These are phyloP conservation scores for Nothoprocta pentlandii DNA, from an alignment of 2,113 vertebrate species.

Conservation along the genomic window DNA sequence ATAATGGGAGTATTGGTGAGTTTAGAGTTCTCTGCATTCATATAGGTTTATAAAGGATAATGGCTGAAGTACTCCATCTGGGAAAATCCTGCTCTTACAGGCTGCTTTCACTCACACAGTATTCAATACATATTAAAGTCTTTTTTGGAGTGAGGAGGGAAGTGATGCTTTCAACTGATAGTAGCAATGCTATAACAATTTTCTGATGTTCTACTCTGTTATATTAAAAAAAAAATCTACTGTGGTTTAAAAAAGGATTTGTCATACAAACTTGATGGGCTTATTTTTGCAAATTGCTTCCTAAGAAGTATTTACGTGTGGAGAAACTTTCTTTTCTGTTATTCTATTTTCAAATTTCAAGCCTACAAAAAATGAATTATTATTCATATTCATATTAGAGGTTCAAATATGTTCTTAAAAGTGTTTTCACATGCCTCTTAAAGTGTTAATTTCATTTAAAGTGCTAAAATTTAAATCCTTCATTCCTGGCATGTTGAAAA, in stretches of 20 bases:
- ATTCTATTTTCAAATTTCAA: background rate
- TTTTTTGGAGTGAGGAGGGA: accelerated
- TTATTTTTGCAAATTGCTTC: background rate
- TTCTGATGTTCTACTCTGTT: background rate
- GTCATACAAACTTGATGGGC: background rate
- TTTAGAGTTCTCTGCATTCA: background rate
- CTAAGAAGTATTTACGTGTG: background rate
- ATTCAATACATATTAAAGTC: background rate
- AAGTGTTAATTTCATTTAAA: background rate
- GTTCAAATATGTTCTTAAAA: no score
- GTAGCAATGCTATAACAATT: background rate
- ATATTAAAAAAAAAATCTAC: background rate
- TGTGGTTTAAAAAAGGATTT: background rate
- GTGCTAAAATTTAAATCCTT: background rate
- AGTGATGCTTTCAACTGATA: background rate
- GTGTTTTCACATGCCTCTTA: no score
- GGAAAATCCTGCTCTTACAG: background rate
- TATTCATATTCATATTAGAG: no score
- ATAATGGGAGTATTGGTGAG: background rate
- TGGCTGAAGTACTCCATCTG: background rate
- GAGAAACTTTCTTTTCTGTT: background rate
- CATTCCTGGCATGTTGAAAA: background rate
- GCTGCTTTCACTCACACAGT: background rate
- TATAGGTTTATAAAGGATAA: background rate
- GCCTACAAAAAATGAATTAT: no score